Evolutionary conservation across 2,113 vertebrate species (phyloP).

Genomic region (Siniperca knerii): DNA sequence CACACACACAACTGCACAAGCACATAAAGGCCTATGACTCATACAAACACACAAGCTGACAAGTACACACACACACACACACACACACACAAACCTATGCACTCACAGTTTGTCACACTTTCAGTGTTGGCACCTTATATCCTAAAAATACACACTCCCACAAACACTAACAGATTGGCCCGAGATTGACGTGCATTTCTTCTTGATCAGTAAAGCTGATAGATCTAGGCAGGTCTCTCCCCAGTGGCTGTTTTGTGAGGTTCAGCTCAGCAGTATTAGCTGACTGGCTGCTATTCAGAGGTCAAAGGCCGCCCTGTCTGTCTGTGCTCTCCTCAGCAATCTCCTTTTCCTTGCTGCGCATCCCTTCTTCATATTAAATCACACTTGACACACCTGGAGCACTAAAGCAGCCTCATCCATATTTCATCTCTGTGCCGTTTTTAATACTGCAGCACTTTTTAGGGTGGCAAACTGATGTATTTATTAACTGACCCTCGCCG

Average conservation of each 20-base stretch:
- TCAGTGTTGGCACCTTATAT: conserved; percentile 32
- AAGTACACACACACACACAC: not conserved
- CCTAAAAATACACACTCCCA: conserved; percentile 41
- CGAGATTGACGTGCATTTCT: conserved; percentile 53
- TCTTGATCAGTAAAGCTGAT: conserved; percentile 90
- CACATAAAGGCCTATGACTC: conserved; percentile 21
- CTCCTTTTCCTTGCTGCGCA: conserved; percentile 77
- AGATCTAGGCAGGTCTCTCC: conserved; percentile 87
- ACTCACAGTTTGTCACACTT: conserved; percentile 31
- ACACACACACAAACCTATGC: not conserved
- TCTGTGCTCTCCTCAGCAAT: conserved; percentile 88
- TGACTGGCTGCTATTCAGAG: conserved; percentile 89
- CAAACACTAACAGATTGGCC: conserved; percentile 40
- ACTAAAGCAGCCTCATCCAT: conserved; percentile 91
- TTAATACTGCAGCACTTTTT: conserved; percentile 96
- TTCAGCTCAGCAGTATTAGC: conserved; percentile 89
- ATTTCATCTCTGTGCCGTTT: conserved; percentile 93
- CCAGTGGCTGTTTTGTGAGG: conserved; percentile 88
- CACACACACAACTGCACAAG: conserved; percentile 4
- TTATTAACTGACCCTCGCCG: conserved; percentile 91
- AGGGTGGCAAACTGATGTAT: conserved; percentile 87
- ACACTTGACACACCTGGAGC: conserved; percentile 95
- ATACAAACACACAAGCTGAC: not conserved
- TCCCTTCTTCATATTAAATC: conserved; percentile 94
- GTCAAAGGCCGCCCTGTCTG: conserved; percentile 89